phyloP scores from a whole-genome alignment of 2,797 vertebrate species.

The Scolopax rusticola region DNA sequence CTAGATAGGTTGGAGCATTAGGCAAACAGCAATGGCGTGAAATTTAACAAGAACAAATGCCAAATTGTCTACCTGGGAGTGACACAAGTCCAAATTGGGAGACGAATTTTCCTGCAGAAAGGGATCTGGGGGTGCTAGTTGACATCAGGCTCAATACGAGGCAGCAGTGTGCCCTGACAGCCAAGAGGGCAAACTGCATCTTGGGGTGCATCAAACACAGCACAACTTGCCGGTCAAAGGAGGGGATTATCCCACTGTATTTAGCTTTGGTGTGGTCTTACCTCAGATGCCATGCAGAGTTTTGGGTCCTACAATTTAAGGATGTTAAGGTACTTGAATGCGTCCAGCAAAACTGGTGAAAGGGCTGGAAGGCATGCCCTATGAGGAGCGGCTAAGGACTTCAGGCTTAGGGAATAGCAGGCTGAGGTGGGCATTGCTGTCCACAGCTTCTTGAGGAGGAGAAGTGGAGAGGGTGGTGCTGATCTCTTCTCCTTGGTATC shows the following conservation, averaged over 20 bases:
- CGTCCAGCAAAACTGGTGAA: neutral
- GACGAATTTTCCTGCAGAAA: neutral
- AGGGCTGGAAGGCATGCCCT: neutral
- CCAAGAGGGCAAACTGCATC: fast-evolving
- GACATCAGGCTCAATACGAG: neutral
- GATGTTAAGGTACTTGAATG: neutral
- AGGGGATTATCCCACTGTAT: neutral
- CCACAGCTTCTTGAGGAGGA: neutral
- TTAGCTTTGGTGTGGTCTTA: fast-evolving
- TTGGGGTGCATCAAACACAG: neutral
- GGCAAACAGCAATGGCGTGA: fast-evolving
- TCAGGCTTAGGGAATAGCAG: neutral
- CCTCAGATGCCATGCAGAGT: neutral
- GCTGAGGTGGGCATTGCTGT: no score
- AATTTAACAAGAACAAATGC: neutral
- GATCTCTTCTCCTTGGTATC: neutral
- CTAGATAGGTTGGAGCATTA: no score
- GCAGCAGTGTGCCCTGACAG: neutral
- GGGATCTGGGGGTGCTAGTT: neutral
- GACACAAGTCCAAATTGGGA: neutral
- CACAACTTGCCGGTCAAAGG: neutral
- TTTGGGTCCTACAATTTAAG: neutral
- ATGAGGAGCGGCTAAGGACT: fast-evolving
- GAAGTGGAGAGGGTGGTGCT: neutral
- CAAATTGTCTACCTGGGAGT: fast-evolving